These are phyloP conservation scores for Elephantulus edwardii DNA, from an alignment of 2,113 vertebrate genomes.

Conservation along the genomic window DNA sequence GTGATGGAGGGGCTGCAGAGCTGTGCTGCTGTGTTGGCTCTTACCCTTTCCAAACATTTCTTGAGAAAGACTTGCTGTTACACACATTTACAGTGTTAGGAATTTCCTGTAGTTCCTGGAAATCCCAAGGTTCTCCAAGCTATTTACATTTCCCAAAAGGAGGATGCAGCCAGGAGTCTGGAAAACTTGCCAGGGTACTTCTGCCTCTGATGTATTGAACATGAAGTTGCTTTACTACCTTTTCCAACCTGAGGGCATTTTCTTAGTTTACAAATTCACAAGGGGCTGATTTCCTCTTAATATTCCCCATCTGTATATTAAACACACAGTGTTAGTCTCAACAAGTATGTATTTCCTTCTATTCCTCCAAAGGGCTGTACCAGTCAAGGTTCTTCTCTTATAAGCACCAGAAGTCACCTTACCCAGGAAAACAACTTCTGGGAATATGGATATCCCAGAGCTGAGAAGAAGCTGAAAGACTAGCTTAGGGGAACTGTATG, in stretches of 20 bases:
- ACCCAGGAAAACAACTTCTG: background rate
- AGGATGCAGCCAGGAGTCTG: background rate
- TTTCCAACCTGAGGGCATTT: conserved; percentile 15
- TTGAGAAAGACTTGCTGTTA: background rate
- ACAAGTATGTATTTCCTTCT: background rate
- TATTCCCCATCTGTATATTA: background rate
- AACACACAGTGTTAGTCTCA: background rate
- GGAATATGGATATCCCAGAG: background rate
- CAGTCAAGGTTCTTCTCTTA: background rate
- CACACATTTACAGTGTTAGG: background rate
- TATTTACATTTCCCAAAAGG: background rate
- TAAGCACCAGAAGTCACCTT: background rate
- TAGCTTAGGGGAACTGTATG: background rate
- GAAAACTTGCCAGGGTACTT: conserved; percentile 1
- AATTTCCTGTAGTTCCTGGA: conserved; percentile 21
- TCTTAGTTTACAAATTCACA: conserved; percentile 29
- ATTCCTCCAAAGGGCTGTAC: background rate
- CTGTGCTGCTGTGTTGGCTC: background rate
- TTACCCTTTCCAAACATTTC: background rate
- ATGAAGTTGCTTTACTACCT: background rate
- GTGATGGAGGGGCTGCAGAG: background rate
- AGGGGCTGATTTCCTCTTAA: background rate
- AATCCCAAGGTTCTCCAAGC: background rate
- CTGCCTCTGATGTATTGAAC: conserved; percentile 32
- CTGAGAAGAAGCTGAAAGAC: background rate